Evolutionary conservation across 2,113 vertebrate species (phyloP), one percentile per base, ranked within the genome.

Genomic region (Charadrius vociferus): DNA sequence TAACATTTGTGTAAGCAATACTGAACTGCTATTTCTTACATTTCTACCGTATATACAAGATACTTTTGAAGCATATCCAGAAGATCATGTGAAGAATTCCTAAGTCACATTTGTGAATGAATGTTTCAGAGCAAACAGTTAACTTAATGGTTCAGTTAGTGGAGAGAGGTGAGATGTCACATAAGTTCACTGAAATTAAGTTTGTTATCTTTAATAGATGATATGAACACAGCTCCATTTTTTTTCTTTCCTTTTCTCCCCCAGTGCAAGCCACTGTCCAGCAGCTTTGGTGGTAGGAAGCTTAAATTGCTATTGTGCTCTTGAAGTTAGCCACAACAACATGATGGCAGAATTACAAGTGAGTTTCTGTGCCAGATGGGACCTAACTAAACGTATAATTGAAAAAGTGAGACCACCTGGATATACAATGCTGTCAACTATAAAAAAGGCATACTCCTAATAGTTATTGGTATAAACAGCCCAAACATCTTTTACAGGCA

Each of bases 381-480:
- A 81, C 55, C 14, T 90, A 81, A 62, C 58, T 83, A 66, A 90
- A 95, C 39, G 45, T 41, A 26, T 55, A 92, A 74, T 52, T 93
- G 95, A 88, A 93, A 86, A 39, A 86, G 55, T 55, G 80, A 88
- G 80, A 91, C 63, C 86, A 96, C 87, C 94, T 93, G 94, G 82
- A 49, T 36, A 63, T 63, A 67, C 47, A n/a, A 23, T 58, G 55
- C 50, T 90, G 82, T 92, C 71, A 58, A 9, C 63, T 71, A 56
- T 81, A 88, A 80, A 90, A 93, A 84, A 86, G 43, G 23, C 52
- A 49, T 15, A 12, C 10, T 94, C 21, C 45, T 86, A 86, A 90
- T 30, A 41, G 88, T 61, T 86, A 21, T 34, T 74, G 47, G 6
- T 88, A 78, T 55, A 83, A 92, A 75, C 32, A 92, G 61, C 77